Evolutionary conservation across 2,797 vertebrate genomes (phyloP).

Genomic region (Spea hammondii): DNA sequence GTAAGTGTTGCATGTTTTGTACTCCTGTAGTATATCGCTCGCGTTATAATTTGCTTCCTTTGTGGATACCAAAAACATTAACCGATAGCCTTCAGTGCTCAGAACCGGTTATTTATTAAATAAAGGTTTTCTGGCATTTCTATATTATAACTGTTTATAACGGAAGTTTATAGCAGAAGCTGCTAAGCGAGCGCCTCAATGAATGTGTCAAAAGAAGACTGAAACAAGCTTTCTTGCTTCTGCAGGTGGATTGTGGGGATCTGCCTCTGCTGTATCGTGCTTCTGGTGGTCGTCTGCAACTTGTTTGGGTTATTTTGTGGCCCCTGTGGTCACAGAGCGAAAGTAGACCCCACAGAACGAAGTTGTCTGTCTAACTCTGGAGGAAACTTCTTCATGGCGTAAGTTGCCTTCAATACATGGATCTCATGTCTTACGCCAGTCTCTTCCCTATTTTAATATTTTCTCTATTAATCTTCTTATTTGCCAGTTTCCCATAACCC

Average conservation of each 20-base stretch:
- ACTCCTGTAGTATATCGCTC: no score
- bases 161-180: no score
- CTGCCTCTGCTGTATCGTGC: constrained; percentile 71
- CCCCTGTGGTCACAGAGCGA: constrained; percentile 67
- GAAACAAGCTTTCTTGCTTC: neutral
- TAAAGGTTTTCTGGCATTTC: no score
- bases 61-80: no score
- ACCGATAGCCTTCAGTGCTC: no score
- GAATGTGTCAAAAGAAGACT: no score
- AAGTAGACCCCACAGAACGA: constrained; percentile 67
- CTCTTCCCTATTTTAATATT: neutral
- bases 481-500: no score
- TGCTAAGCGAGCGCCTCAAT: no score
- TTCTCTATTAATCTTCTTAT: neutral
- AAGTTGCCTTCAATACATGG: constrained; percentile 56
- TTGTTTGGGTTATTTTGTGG: constrained; percentile 75
- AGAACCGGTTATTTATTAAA: no score
- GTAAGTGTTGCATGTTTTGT: no score
- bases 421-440: neutral
- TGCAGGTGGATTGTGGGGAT: constrained; percentile 67
- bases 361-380: constrained; percentile 69
- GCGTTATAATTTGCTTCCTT: no score
- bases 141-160: no score
- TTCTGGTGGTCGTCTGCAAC: constrained; percentile 79
- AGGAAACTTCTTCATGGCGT: constrained; percentile 84